These are phyloP conservation scores for Euzophera pinguis DNA, from an alignment of 2,888 invertebrate species.

Conservation along the genomic window DNA sequence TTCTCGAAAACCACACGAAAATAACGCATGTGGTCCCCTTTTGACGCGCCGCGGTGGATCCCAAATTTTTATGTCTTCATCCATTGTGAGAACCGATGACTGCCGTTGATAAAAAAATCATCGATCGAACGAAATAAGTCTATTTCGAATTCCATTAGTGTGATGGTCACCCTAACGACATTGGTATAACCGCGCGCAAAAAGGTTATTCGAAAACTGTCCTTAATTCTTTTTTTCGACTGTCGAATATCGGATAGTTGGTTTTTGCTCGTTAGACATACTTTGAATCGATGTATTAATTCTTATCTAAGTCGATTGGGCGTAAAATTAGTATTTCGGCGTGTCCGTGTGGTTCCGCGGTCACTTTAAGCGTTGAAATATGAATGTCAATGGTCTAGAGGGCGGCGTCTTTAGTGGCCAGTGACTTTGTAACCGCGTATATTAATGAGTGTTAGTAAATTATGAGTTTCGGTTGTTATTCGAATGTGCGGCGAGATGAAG, in stretches of 20 bases:
- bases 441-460: conserved; percentile 69
- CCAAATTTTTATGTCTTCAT: conserved; percentile 78
- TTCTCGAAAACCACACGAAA: conserved; percentile 53
- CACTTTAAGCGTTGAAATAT: conserved; percentile 69
- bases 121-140: conserved; percentile 51
- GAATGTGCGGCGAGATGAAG: conserved; percentile 68
- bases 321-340: conserved; percentile 68
- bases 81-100: conserved; percentile 57
- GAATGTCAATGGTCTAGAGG: conserved; percentile 63
- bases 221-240: conserved; percentile 55
- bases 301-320: conserved; percentile 70
- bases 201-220: conserved; percentile 56
- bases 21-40: conserved; percentile 71
- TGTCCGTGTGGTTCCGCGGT: conserved; percentile 63
- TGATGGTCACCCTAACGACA: conserved; percentile 69
- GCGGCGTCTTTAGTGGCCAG: conserved; percentile 51
- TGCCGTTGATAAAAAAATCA: conserved; percentile 44
- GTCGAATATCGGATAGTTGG: conserved; percentile 43
- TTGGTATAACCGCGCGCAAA: conserved; percentile 65
- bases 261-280: conserved; percentile 50
- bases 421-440: conserved; percentile 59
- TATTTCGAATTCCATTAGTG: conserved; percentile 60
- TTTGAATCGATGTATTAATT: conserved; percentile 68
- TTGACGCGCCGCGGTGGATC: conserved; percentile 65
- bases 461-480: conserved; percentile 57